Base-by-base conservation (phyloP, 2,113 vertebrate species). In the Amphiprion ocellaris region DNA sequence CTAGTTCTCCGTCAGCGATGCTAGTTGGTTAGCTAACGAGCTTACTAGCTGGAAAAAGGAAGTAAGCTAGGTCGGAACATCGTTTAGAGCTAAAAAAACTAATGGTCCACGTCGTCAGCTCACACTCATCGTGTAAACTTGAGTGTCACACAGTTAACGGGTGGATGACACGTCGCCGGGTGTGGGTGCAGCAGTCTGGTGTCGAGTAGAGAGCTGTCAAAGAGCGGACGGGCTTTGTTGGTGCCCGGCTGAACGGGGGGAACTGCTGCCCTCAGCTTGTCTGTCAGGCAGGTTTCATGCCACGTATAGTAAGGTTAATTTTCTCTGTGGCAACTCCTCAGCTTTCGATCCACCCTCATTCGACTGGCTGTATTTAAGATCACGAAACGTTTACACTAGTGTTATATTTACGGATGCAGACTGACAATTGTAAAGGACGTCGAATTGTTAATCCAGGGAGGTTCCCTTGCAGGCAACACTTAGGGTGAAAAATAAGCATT, bases 171-270 rank as follows among this genome's bases (percentile, higher is more conserved):
- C 84, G 82, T 88, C 68, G 60, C 30, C 68, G 17, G 54, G 52
- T 65, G 37, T 66, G 12, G 28, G 28, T 23, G 9, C 44, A 5
- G 41, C 2, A 6, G 5, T 33, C 28, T 64, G 75, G 61, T 69
- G 83, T 68, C 54, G 62, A 54, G 44, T 4, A 28, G 55, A 3
- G 39, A 82, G 72, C 89, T 92, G 92, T 91, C 89, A 93, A 67
- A 77, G 49, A 28, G 4, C 23, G 2, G 54, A 17, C 28, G 28
- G 33, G 21, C 11, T 66, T 6, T 47, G 56, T 12, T 3, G 5
- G 56, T 23, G 23, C 12, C 59, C 77, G 60, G 83, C 28, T 4
- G 50, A 21, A 1, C 1, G n/a, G 3, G 16, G 28, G n/a, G 47
- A 21, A 12, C 1, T 46, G 58, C 0, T n/a, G 14, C 75, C 86